Evolutionary conservation across 2,113 vertebrate genomes (phyloP), one percentile per base, ranked within the genome.

Genomic region (Poeciliopsis occidentalis): DNA sequence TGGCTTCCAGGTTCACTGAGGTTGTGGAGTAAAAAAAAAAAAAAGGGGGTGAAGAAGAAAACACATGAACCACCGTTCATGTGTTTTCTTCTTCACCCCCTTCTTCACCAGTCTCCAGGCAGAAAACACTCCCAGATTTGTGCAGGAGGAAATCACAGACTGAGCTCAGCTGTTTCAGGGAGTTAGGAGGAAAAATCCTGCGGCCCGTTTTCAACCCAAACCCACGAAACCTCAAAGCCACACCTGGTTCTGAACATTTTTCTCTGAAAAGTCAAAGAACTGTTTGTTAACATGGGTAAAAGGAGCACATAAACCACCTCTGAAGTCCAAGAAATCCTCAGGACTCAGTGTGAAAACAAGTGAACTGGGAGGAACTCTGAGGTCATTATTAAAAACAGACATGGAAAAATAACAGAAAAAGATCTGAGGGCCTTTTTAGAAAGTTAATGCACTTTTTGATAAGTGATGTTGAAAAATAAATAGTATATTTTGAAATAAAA

Each of bases 21-120:
- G 84, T 85, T 85, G 72, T 69, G 60, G 64, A 76, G 68, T 64
- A 29, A 66, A 84, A 85, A 86, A 83, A 83, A 44, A 84, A 85
- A 86, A 83, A 83, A 64, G 27, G 37, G 19, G 27, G 31, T 44
- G 57, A 22, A 30, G 30, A 12, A 37, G 17, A 63, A 73, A 75
- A 81, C 70, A 73, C 60, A 34, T 61, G 34, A 60, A 72, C 57
- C n/a, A n/a, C n/a, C n/a, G n/a, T n/a, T n/a, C n/a, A n/a, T n/a
- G n/a, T n/a, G n/a, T n/a, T n/a, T n/a, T n/a, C n/a, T n/a, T n/a
- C n/a, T n/a, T n/a, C n/a, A n/a, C n/a, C n/a, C n/a, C n/a, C n/a
- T n/a, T n/a, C n/a, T n/a, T n/a, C n/a, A n/a, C 41, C 71, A 2
- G 85, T 85, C 76, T 89, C 87, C 80, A 85, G 83, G 85, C 88